Evolutionary conservation across 1,140 invertebrate species (phyloP).

Genomic region (Brachionus paranguensis): DNA sequence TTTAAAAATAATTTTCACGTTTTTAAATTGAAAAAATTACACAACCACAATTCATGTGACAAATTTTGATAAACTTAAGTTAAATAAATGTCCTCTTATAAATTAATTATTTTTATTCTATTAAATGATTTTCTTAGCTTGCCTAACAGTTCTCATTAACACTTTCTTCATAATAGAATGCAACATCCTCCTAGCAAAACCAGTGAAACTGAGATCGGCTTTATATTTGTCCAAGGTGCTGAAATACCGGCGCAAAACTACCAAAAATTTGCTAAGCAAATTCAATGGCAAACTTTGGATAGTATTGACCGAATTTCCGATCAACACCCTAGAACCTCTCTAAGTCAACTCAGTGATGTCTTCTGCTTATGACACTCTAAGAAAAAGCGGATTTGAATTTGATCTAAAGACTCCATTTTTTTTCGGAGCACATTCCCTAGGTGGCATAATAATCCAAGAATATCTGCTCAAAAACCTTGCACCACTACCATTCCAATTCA

Average conservation of each 20-base stretch:
- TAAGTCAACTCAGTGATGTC: background rate
- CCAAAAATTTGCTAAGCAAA: background rate
- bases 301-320: conserved; percentile 7
- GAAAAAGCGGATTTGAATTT: background rate
- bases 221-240: conserved; percentile 32
- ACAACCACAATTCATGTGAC: background rate
- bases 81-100: background rate
- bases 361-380: background rate
- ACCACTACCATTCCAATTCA: background rate
- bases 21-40: background rate
- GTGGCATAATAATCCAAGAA: no score
- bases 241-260: background rate
- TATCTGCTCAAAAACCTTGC: background rate
- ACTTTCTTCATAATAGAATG: background rate
- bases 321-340: background rate
- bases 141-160: background rate
- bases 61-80: background rate
- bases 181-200: background rate
- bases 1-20: background rate
- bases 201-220: background rate
- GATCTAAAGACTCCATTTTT: background rate
- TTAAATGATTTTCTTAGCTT: background rate
- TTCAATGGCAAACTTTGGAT: conserved; percentile 27
- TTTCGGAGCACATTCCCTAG: conserved; percentile 19
- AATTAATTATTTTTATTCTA: background rate